These are phyloP conservation scores for Ranitomeya imitator DNA, from an alignment of 2,113 vertebrate species.

Conservation along the genomic window DNA sequence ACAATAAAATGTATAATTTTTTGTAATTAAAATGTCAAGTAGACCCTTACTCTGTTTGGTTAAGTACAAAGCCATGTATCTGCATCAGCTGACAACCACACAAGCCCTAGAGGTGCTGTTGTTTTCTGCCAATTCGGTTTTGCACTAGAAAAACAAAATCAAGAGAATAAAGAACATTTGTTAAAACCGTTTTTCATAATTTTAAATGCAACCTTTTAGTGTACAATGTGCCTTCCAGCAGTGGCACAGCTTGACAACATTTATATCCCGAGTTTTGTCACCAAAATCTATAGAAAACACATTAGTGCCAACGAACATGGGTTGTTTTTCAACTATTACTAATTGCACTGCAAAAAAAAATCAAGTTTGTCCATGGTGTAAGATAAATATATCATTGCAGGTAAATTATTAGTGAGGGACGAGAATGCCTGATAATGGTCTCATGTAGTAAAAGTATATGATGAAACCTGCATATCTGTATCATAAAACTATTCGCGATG, in stretches of 20 bases:
- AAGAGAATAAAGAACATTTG: slow-evolving; percentile 55
- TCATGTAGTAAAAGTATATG: neutral
- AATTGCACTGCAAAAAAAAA: slow-evolving; percentile 63
- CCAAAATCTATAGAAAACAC: slow-evolving; percentile 71
- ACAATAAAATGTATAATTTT: slow-evolving; percentile 38
- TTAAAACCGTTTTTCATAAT: slow-evolving; percentile 65
- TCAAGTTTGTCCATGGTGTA: slow-evolving; percentile 44
- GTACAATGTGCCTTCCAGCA: slow-evolving; percentile 67
- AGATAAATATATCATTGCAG: slow-evolving; percentile 54
- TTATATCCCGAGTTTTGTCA: slow-evolving; percentile 70
- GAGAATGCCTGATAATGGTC: neutral
- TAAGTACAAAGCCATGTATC: slow-evolving; percentile 30
- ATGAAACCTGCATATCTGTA: neutral
- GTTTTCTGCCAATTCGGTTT: slow-evolving; percentile 33
- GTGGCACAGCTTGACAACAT: slow-evolving; percentile 66
- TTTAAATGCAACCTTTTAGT: slow-evolving; percentile 69
- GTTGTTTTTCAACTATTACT: slow-evolving; percentile 64
- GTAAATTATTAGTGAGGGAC: slow-evolving; percentile 29
- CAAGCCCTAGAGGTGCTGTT: slow-evolving; percentile 36
- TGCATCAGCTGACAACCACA: slow-evolving; percentile 33
- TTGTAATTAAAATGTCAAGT: slow-evolving; percentile 48
- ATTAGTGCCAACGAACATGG: slow-evolving; percentile 66
- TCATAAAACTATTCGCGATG: neutral
- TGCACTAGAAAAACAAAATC: slow-evolving; percentile 24
- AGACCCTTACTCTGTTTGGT: slow-evolving; percentile 35